Conservation (phyloP, 2,888 invertebrate species). For the Chrysolina americana region DNA sequence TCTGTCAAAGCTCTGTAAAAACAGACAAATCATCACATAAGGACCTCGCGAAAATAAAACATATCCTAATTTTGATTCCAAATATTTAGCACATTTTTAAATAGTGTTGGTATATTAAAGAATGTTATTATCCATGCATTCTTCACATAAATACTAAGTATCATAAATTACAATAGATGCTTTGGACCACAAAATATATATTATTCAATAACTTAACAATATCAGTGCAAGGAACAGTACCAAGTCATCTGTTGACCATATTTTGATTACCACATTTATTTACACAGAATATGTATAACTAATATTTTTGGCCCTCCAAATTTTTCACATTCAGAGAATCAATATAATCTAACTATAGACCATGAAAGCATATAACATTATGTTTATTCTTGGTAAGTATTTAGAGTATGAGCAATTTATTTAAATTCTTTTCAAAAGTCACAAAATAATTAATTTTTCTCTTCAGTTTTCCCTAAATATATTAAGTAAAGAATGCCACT, state of each 20-base stretch:
- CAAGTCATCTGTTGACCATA: constrained; percentile 1
- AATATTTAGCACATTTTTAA: constrained; percentile 13
- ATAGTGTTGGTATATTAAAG: constrained; percentile 17
- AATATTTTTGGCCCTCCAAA: background rate
- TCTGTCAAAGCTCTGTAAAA: background rate
- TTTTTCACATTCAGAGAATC: background rate
- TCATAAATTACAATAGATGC: constrained; percentile 4
- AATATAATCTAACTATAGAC: background rate
- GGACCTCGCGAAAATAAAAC: background rate
- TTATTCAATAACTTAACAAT: constrained; percentile 19
- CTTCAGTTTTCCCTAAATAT: background rate
- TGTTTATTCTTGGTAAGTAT: background rate
- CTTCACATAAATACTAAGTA: constrained; percentile 4
- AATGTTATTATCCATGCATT: constrained; percentile 10
- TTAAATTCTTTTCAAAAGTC: background rate
- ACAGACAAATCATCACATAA: background rate
- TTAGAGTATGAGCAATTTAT: constrained; percentile 14
- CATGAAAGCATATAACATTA: constrained; percentile 13
- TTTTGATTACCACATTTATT: constrained; percentile 10
- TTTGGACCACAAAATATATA: constrained; percentile 24
- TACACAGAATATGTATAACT: background rate
- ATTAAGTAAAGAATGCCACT: background rate
- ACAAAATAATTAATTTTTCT: background rate
- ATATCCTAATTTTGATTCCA: background rate
- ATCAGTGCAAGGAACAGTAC: constrained; percentile 2